These are phyloP conservation scores for Micronycteris hirsuta DNA, from an alignment of 2,113 vertebrate genomes.

Conservation along the genomic window DNA sequence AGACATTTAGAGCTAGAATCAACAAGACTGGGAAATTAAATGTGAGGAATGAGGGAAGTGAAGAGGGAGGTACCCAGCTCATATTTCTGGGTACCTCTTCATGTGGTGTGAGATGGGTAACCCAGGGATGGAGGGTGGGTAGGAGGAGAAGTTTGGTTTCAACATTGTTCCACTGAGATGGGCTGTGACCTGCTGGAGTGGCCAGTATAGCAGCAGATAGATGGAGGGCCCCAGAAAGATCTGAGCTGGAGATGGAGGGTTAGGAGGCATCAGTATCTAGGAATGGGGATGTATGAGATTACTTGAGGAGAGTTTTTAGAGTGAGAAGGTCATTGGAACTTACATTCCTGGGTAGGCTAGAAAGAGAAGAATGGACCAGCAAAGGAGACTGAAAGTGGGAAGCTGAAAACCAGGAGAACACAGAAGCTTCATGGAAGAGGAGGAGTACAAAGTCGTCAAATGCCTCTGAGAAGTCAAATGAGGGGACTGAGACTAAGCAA, in stretches of 20 bases:
- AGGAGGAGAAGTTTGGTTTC: neutral
- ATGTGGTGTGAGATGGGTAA: neutral
- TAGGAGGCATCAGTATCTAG: neutral
- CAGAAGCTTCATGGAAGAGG: neutral
- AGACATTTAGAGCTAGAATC: neutral
- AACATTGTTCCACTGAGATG: neutral
- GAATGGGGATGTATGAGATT: neutral
- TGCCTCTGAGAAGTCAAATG: neutral
- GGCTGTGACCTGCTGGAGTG: neutral
- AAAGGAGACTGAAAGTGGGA: neutral
- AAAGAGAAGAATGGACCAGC: neutral
- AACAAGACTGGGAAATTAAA: neutral
- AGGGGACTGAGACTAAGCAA: neutral
- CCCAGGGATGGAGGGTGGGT: neutral
- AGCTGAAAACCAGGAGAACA: neutral
- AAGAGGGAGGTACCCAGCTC: neutral
- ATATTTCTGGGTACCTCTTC: neutral
- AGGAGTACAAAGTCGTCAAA: neutral
- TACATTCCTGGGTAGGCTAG: neutral
- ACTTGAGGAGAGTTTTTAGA: neutral
- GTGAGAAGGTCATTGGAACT: neutral
- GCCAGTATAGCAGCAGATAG: neutral
- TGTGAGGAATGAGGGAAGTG: neutral
- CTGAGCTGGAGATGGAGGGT: neutral
- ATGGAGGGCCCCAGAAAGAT: neutral